Evolutionary conservation across 1,140 invertebrate species (phyloP), one percentile per base, ranked within the genome.

Genomic region (Macrobrachium nipponense): DNA sequence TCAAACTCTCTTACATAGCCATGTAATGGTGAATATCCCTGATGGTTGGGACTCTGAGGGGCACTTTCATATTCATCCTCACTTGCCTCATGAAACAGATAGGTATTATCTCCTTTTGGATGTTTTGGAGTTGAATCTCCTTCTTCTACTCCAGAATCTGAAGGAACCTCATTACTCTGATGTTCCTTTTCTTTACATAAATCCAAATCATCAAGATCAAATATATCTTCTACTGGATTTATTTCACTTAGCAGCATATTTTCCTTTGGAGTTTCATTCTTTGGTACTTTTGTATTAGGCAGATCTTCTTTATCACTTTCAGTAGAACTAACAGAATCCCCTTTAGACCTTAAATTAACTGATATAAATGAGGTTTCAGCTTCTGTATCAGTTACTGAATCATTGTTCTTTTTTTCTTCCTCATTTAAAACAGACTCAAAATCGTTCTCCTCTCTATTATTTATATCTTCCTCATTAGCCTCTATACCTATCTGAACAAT

Each of bases 401-500:
- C 86, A 87, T 72, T 77, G 20, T 20, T 44, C 70, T 60, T 82
- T 44, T 62, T 43, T 27, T 59, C 72, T 51, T 61, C 81, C 20
- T 77, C 80, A 68, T 20, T 23, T 72, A 66, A 82, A 60, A 60
- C 68, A 18, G 77, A 58, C 23, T 66, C 86, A 66, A 27, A n/a
- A 14, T 58, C 20, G 44, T 36, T 11, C 17, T 85, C 51, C 78
- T 62, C 27, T 78, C 62, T 17, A 18, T 43, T n/a, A 61, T 44
- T 82, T 66, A 58, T 18, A 82, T 73, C 76, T 27, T 83, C 73
- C n/a, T 87, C 81, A 79, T 59, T 80, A 17, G 87, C 87, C 23
- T 84, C 87, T 51, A 88, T 88, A 36, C 87, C 87, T 72, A 88
- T 88, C 61, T 88, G 87, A 75, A 88, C 78, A 85, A 88, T 88